Evolutionary conservation across 2,888 invertebrate genomes (phyloP).

Genomic region (Apamea anceps): DNA sequence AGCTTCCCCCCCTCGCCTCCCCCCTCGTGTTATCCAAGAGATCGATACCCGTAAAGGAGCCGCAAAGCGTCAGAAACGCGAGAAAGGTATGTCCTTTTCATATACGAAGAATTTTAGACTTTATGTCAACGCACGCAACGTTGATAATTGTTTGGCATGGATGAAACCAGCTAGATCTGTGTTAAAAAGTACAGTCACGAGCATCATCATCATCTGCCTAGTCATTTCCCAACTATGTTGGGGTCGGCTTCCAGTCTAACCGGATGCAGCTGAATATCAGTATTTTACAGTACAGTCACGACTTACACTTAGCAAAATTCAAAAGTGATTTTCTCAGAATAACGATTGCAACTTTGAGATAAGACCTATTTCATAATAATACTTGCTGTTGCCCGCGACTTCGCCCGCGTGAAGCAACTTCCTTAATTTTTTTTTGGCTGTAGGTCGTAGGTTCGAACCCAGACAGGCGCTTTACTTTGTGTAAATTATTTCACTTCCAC

Average conservation of each 20-base stretch:
- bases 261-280: no score
- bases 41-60: conserved; percentile 76
- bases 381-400: no score
- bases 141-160: neutral
- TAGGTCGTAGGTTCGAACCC: neutral
- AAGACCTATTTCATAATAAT: neutral
- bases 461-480: neutral
- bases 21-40: conserved; percentile 84
- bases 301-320: neutral
- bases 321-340: neutral
- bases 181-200: neutral
- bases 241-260: no score
- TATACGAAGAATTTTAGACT: neutral
- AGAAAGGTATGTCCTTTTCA: conserved; percentile 75
- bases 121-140: neutral
- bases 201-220: no score
- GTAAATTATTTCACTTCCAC: no score
- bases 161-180: no score
- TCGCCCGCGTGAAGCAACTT: no score
- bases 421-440: no score
- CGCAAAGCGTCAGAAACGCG: conserved; percentile 74
- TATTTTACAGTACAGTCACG: neutral
- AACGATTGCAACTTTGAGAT: neutral
- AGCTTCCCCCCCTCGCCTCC: conserved; percentile 86
- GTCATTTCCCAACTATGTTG: no score